A percentile compares a stretch with the other conserved stretches of the same genome.
These are phyloP conservation scores for Temnothorax rugatulus DNA, from an alignment of 2,888 invertebrate species.

Conservation along the genomic window DNA sequence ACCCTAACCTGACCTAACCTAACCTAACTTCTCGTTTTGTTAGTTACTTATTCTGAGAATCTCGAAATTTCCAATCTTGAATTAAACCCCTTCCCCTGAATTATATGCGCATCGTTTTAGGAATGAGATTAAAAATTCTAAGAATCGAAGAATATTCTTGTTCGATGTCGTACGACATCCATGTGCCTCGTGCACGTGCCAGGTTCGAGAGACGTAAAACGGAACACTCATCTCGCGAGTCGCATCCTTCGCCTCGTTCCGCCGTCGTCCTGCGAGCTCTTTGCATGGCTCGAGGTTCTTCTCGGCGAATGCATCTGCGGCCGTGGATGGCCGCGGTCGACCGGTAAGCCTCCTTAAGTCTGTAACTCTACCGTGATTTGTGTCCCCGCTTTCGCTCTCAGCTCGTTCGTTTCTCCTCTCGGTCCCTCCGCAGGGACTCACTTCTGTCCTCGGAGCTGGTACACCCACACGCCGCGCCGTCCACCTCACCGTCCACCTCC, in stretches of 20 bases:
- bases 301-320: slow-evolving; percentile 64
- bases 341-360: slow-evolving; percentile 85
- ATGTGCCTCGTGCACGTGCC: neutral
- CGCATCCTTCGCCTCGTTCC: neutral
- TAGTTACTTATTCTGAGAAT: neutral
- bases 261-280: neutral
- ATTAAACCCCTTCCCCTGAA: neutral
- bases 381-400: slow-evolving; percentile 52
- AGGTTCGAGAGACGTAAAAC: neutral
- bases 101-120: neutral
- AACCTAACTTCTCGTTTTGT: neutral
- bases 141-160: neutral
- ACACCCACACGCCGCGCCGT: slow-evolving; percentile 59
- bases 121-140: neutral
- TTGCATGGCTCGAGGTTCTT: neutral
- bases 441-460: slow-evolving; percentile 42
- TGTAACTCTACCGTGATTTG: slow-evolving; percentile 83
- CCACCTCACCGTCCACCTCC: slow-evolving; percentile 53
- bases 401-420: slow-evolving; percentile 47
- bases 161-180: neutral
- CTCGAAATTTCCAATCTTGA: neutral
- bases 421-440: slow-evolving; percentile 20
- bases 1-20: too few relatives aligned
- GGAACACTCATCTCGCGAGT: neutral
- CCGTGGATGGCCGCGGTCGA: slow-evolving; percentile 60